Percentiles rank a stretch among this genome's conserved stretches.
phyloP scores from a whole-genome alignment of 2,888 invertebrate species.

The Mesochorus sp. region DNA sequence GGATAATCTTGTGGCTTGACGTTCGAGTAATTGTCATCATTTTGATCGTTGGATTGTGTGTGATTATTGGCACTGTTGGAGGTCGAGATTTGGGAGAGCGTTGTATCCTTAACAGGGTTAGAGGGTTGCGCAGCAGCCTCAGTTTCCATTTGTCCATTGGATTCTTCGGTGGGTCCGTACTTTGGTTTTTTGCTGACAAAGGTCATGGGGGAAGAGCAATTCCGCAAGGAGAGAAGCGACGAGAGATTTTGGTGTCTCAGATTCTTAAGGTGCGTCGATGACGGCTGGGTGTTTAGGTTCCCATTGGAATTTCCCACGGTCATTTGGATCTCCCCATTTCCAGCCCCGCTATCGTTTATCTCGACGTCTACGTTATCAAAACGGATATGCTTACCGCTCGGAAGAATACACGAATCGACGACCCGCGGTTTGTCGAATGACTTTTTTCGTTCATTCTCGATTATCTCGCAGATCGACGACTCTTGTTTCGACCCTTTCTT shows the following conservation, averaged over 20 bases:
- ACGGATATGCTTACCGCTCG: constrained; percentile 29
- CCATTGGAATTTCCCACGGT: not conserved
- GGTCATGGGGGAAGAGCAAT: constrained; percentile 29
- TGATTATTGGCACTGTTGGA: not conserved
- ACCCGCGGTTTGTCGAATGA: constrained; percentile 45
- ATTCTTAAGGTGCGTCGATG: not conserved
- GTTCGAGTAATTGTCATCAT: constrained; percentile 40
- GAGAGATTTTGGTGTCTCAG: not conserved
- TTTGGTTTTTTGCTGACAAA: constrained; percentile 39
- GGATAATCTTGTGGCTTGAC: constrained; percentile 58
- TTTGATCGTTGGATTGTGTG: no score
- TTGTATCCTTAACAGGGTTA: not conserved
- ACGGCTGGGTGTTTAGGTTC: not conserved
- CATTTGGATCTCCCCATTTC: not conserved
- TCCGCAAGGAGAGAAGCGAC: constrained; percentile 31
- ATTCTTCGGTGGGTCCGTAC: not conserved
- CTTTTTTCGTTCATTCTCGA: not conserved
- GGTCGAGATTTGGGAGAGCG: not conserved
- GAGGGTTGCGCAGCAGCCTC: not conserved
- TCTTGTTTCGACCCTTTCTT: constrained; percentile 60
- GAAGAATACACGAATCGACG: constrained; percentile 15
- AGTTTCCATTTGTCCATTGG: not conserved
- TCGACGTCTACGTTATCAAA: constrained; percentile 11
- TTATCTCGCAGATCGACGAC: constrained; percentile 33
- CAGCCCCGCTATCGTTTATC: not conserved